Percentiles rank a stretch among this genome's conserved stretches.
These are phyloP conservation scores for Spea multiplicata DNA, from an alignment of 2,113 vertebrate species.

Conservation along the genomic window DNA sequence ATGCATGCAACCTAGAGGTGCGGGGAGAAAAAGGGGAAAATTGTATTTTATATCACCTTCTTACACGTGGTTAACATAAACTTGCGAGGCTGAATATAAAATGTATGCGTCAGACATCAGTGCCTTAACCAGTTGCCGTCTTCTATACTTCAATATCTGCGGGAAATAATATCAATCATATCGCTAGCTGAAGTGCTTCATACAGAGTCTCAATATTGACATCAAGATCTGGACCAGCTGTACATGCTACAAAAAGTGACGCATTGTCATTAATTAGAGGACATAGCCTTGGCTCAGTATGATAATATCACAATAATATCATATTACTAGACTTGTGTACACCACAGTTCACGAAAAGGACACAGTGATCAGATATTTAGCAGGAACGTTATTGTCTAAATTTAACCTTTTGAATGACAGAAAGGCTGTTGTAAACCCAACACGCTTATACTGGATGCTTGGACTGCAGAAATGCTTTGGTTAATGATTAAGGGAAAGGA, in stretches of 20 bases:
- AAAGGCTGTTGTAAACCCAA: background rate
- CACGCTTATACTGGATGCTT: too few species aligned
- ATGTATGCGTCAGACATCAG: background rate
- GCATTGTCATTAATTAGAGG: slow-evolving; percentile 11
- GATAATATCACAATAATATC: background rate
- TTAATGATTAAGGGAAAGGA: too few species aligned
- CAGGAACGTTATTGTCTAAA: background rate
- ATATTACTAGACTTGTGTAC: background rate
- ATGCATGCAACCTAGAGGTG: background rate
- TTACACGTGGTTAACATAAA: background rate
- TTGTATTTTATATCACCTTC: background rate
- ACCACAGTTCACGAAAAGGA: slow-evolving; percentile 3
- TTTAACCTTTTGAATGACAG: background rate
- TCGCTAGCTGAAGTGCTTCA: background rate
- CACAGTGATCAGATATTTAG: background rate
- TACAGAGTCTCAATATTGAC: background rate
- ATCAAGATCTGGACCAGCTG: background rate
- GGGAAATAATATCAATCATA: background rate
- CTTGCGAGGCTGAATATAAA: background rate
- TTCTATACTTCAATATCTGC: background rate
- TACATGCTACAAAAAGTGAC: background rate
- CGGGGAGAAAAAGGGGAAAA: background rate
- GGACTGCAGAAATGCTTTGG: too few species aligned
- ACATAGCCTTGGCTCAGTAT: background rate
- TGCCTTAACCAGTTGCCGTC: background rate